Conservation (phyloP, 1,140 invertebrate genomes). For the Geopemphigus sp. region DNA sequence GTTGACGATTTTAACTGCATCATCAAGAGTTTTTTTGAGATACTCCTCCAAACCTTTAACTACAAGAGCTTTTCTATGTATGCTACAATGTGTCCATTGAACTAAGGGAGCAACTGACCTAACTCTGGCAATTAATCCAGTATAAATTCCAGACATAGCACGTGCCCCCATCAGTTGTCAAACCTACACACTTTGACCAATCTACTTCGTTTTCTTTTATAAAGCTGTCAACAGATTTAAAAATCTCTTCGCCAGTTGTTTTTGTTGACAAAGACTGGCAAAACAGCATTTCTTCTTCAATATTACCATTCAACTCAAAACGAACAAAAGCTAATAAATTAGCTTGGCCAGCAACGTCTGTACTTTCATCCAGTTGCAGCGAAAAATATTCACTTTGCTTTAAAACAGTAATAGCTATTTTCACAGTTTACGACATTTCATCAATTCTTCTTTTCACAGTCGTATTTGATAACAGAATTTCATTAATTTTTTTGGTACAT, state of each 20-base stretch:
- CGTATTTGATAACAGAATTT: too few relatives aligned
- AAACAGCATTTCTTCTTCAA: slow-evolving; percentile 40
- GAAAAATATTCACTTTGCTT: slow-evolving; percentile 45
- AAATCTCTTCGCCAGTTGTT: slow-evolving; percentile 31
- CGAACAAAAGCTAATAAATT: slow-evolving; percentile 50
- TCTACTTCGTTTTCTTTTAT: slow-evolving; percentile 27
- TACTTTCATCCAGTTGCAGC: slow-evolving; percentile 50
- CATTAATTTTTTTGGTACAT: too few relatives aligned
- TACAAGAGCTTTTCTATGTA: slow-evolving; percentile 50
- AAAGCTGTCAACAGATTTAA: slow-evolving; percentile 27
- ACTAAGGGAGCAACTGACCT: slow-evolving; percentile 46
- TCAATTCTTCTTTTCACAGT: too few relatives aligned
- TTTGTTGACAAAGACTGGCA: neutral
- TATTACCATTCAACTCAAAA: slow-evolving; percentile 19
- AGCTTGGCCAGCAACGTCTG: slow-evolving; percentile 43
- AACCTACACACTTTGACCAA: slow-evolving; percentile 42
- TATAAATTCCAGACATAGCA: slow-evolving; percentile 36
- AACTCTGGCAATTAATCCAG: slow-evolving; percentile 29
- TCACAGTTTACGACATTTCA: too few relatives aligned
- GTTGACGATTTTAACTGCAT: slow-evolving; percentile 51
- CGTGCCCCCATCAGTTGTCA: slow-evolving; percentile 41
- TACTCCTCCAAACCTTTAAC: slow-evolving; percentile 41
- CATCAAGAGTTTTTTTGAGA: slow-evolving; percentile 50
- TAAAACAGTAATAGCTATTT: slow-evolving; percentile 28
- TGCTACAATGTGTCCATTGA: slow-evolving; percentile 50